Conservation (phyloP, 2,797 vertebrate species). For the Babyrousa celebensis region DNA sequence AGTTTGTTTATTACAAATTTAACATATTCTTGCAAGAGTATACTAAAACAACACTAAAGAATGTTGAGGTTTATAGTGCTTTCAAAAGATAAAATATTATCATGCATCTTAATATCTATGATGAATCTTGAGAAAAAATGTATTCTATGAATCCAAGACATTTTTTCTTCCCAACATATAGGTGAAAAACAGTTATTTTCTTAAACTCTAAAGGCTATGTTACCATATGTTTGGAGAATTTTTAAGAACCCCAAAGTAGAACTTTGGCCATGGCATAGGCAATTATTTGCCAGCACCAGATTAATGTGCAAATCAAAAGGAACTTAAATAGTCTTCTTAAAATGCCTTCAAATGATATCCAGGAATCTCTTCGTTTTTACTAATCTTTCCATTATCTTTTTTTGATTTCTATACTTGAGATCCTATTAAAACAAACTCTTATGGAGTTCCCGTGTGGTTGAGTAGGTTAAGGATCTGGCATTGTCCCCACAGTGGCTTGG, state of each 20-base stretch:
- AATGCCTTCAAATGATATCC: neutral
- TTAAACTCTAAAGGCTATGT: neutral
- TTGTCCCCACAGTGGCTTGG: too few species aligned
- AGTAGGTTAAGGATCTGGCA: too few species aligned
- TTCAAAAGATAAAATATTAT: neutral
- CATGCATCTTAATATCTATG: conserved; percentile 55
- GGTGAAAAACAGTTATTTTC: conserved; percentile 53
- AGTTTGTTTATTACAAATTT: conserved; percentile 57
- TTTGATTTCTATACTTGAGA: neutral
- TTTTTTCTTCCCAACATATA: neutral
- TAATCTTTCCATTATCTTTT: neutral
- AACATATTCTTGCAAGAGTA: conserved; percentile 8
- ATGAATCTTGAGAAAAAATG: neutral
- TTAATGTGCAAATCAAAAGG: neutral
- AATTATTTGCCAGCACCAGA: conserved; percentile 47
- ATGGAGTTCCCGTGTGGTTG: too few species aligned
- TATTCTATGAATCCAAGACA: conserved; percentile 37
- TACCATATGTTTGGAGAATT: neutral
- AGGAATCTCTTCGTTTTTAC: conserved; percentile 51
- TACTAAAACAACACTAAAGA: conserved; percentile 19
- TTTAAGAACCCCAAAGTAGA: neutral
- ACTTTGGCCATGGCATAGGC: neutral
- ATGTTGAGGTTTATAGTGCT: neutral
- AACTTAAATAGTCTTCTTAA: conserved; percentile 29
- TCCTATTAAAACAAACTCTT: neutral